phyloP scores from a whole-genome alignment of 2,888 invertebrate genomes.

The Dimorphilus gyrociliatus region DNA sequence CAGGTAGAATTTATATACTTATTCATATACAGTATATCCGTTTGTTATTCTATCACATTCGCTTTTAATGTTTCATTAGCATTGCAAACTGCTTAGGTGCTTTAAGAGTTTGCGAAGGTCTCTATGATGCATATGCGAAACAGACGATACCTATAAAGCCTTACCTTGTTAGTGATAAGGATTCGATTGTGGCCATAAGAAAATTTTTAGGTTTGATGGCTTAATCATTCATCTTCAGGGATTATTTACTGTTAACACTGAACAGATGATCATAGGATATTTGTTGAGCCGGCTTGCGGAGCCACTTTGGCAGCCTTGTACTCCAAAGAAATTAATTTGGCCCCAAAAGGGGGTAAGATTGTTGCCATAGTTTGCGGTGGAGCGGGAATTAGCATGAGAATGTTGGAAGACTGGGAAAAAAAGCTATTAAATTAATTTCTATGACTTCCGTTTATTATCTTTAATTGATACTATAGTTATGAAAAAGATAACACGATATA shows the following conservation, averaged over 20 bases:
- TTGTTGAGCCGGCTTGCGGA: conserved; percentile 43
- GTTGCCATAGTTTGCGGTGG: conserved; percentile 43
- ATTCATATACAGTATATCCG: neutral
- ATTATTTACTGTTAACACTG: no score
- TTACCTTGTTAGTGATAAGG: no score
- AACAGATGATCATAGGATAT: conserved; percentile 39
- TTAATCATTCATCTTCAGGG: no score
- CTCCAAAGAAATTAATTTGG: conserved; percentile 22
- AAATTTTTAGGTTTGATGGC: no score
- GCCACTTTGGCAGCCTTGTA: conserved; percentile 40
- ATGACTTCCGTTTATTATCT: no score
- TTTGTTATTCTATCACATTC: conserved; percentile 1
- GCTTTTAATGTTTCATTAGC: conserved; percentile 17
- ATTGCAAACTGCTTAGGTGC: conserved; percentile 39
- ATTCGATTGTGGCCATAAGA: no score
- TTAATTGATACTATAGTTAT: no score
- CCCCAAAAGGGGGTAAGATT: conserved; percentile 23
- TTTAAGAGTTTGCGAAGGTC: conserved; percentile 22
- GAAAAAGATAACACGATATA: no score
- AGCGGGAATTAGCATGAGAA: conserved; percentile 44
- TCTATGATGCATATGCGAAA: no score
- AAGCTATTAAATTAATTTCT: no score
- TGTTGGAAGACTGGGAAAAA: conserved; percentile 41
- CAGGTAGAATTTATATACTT: conserved; percentile 18
- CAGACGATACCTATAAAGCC: no score